A percentile compares a stretch with the other conserved stretches of the same genome.
Conservation (phyloP, 2,888 invertebrate genomes). For the Oeneis ivallda region DNA sequence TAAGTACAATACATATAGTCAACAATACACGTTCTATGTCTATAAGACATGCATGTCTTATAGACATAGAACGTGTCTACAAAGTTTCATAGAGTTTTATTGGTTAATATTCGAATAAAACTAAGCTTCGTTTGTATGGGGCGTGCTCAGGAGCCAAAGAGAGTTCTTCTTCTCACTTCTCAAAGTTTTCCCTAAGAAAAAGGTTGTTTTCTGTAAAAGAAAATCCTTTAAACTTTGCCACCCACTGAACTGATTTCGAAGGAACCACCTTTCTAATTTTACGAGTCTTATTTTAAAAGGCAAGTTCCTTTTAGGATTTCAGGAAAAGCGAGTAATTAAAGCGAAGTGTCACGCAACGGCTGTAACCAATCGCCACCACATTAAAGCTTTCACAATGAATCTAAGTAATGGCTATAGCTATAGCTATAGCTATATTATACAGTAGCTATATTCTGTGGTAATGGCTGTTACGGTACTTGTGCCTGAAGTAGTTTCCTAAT, state of each 20-base stretch:
- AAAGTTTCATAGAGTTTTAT: too few relatives aligned
- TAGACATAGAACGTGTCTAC: too few relatives aligned
- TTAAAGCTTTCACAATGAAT: conserved; percentile 13
- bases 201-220: neutral
- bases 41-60: too few relatives aligned
- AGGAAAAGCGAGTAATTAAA: neutral
- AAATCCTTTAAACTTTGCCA: neutral
- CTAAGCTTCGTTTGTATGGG: too few relatives aligned
- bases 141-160: too few relatives aligned
- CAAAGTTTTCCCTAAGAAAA: neutral
- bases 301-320: neutral
- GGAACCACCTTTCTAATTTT: neutral
- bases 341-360: neutral
- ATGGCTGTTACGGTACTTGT: neutral
- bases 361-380: conserved; percentile 8
- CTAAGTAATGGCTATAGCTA: neutral
- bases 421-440: too few relatives aligned
- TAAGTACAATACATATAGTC: too few relatives aligned
- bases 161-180: too few relatives aligned
- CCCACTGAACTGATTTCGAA: neutral
- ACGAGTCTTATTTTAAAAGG: neutral
- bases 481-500: neutral
- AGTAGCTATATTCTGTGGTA: neutral
- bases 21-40: too few relatives aligned
- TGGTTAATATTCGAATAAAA: too few relatives aligned